Base-by-base conservation (phyloP, 2,113 vertebrate species). In the Phaethornis superciliosus region DNA sequence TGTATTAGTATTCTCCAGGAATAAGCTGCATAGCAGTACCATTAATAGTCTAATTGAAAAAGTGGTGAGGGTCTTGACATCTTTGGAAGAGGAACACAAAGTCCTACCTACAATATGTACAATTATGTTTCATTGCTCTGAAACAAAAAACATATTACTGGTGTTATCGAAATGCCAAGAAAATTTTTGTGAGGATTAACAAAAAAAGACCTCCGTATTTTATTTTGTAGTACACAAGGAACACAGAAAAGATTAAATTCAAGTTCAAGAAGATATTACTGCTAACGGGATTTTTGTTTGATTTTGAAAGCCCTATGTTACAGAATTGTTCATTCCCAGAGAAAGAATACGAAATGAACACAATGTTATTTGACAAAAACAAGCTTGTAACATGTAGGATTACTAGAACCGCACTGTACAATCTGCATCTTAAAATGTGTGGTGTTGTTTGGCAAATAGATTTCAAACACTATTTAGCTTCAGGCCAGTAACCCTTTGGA, bases 261-360 rank as follows among this genome's bases (percentile, higher is more conserved):
- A 87, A 95, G 74, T 85, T 89, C 95, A 91, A 89, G 89, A 89
- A 92, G 75, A 94, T 95, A 70, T 96, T 94, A 90, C 12, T 32
- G 40, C 42, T 96, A 96, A 97, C 2, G 1, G 55, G 96, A 97
- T 97, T 92, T 93, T 78, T 95, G 86, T 74, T 95, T 94, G 88
- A 72, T 95, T 96, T 92, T 77, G 68, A 93, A 93, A 96, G 96
- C 91, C 95, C 77, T 55, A 35, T 62, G 89, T 83, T 93, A 96
- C 96, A 87, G 97, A 98, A 95, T 56, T 97, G 97, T 95, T 97
- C 97, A 98, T 95, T 98, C 97, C 74, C 81, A 83, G 85, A 93
- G 55, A 78, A 92, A 90, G 89, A 91, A 93, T 85, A 94, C 91
- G n/a, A 98, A 98, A 98, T 98, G 97, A 98, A 95, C 98, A 98